Percentiles rank a stretch among this genome's conserved stretches.
Evolutionary conservation across 2,888 invertebrate genomes (phyloP).

Genomic region (Penaeus monodon): DNA sequence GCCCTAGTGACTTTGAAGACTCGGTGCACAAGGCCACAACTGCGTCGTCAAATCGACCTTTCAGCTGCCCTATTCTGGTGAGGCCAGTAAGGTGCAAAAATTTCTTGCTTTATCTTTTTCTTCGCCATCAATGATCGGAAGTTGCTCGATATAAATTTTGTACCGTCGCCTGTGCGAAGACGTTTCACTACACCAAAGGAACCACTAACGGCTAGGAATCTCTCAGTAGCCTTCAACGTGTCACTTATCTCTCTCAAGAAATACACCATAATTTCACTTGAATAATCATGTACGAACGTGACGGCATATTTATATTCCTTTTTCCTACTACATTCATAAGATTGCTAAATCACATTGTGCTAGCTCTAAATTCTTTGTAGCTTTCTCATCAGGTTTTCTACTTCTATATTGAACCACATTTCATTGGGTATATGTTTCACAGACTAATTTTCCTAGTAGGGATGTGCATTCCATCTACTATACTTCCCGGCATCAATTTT

Average conservation of each 20-base stretch:
- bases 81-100: too few relatives aligned
- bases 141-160: too few relatives aligned
- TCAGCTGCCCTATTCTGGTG: too few relatives aligned
- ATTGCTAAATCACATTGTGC: constrained; percentile 17
- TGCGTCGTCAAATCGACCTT: too few relatives aligned
- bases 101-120: too few relatives aligned
- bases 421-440: constrained; percentile 27
- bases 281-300: neutral
- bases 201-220: neutral
- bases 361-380: neutral
- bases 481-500: constrained; percentile 22
- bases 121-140: too few relatives aligned
- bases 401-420: constrained; percentile 29
- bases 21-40: too few relatives aligned
- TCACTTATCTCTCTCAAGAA: neutral
- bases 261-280: neutral
- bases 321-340: neutral
- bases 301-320: neutral
- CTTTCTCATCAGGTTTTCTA: neutral
- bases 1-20: too few relatives aligned
- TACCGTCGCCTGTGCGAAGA: too few relatives aligned
- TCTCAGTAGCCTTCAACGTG: too few relatives aligned
- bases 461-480: constrained; percentile 26
- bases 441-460: neutral
- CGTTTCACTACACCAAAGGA: neutral